Percentiles rank a stretch among this genome's conserved stretches.
Conservation (phyloP, 2,888 invertebrate species). For the Yponomeuta malinellus region DNA sequence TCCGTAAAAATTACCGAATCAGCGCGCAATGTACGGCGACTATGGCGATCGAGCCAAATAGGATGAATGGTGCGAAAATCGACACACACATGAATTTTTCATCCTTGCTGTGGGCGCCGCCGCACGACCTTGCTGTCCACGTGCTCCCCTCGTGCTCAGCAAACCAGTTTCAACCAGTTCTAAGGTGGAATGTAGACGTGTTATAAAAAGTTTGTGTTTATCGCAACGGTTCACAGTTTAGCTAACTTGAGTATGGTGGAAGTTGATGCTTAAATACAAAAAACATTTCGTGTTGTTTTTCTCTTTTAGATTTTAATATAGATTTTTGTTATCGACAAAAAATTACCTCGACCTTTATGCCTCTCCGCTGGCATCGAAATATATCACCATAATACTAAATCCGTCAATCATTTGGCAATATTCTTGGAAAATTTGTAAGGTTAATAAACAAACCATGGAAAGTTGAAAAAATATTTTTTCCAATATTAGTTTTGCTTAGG, state of each 20-base stretch:
- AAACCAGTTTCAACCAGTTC: slow-evolving; percentile 8
- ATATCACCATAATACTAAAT: not conserved
- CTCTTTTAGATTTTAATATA: no score
- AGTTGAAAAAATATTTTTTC: not conserved
- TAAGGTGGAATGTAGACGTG: not conserved
- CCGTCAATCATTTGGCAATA: not conserved
- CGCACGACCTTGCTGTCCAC: slow-evolving; percentile 20
- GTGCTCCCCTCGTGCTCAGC: slow-evolving; percentile 17
- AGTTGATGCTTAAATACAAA: no score
- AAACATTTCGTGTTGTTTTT: no score
- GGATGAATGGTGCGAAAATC: not conserved
- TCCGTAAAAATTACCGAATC: not conserved
- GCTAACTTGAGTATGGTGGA: not conserved
- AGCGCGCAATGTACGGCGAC: not conserved
- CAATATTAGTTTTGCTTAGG: no score
- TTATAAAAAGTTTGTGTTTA: not conserved
- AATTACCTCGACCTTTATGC: not conserved
- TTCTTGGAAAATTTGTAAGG: not conserved
- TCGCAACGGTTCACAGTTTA: not conserved
- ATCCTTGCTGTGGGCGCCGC: slow-evolving; percentile 12
- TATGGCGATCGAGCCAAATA: not conserved
- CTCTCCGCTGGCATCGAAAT: not conserved
- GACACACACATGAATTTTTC: not conserved
- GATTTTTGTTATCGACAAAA: no score
- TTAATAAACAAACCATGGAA: not conserved